Evolutionary conservation across 2,888 invertebrate species (phyloP), one percentile per base, ranked within the genome.

Genomic region (Drosophila mettleri): DNA sequence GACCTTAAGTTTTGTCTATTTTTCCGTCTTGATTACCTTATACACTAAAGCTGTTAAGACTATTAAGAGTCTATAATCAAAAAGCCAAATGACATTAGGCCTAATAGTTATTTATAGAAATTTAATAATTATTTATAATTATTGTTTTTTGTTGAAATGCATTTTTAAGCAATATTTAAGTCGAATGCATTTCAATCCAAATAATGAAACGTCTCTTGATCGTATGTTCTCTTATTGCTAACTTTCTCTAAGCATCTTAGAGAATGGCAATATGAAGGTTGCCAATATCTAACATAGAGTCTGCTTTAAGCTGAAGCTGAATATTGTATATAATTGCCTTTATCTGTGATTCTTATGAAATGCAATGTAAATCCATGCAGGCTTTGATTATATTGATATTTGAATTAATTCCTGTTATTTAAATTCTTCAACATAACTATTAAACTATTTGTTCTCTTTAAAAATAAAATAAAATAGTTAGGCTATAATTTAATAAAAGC

Each of bases 1-100:
- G 27, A 43, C 27, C 7, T 41, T 38, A 43, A 36, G 39, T 14
- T 63, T 24, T 12, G 39, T 36, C 36, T 34, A 31, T 45, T 22
- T 14, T 52, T 29, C 57, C 64, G 52, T 41, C 38, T 38, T 33
- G 24, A 49, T 45, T 64, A 22, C 10, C 12, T 54, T 8, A 62
- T 33, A 29, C n/a, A n/a, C n/a, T 3, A 29, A 29, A 34, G 33
- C 18, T 41, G 22, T 2, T 16, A 36, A 43, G 29, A 51, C 29
- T 12, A 33, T 16, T 62, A 33, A 27, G 10, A 52, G 20, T 8
- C 24, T 46, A 22, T 9, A 54, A 54, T 54, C 48, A 54, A 48
- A 34, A 29, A 3, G 14, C 2, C 16, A 54, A 54, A 39, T 64
- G 64, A n/a, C 63, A 46, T 22, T 38, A 33, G 38, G 10, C 2